Conservation (phyloP, 2,113 vertebrate species). For the Heliornis fulica region DNA sequence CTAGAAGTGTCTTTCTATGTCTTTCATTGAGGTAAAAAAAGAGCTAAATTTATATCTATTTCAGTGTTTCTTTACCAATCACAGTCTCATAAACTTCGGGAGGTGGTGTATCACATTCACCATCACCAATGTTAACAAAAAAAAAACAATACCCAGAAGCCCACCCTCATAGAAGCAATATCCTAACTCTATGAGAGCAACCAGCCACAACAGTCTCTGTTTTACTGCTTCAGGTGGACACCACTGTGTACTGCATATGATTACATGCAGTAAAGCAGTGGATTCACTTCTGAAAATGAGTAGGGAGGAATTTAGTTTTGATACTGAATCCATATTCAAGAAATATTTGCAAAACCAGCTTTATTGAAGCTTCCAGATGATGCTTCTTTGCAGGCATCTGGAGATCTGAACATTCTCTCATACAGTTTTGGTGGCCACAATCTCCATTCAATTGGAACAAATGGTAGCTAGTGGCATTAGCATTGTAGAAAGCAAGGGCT, state of each 20-base stretch:
- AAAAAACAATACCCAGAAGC: not conserved
- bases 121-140: not conserved
- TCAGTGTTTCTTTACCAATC: not conserved
- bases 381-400: not conserved
- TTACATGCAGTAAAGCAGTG: not conserved
- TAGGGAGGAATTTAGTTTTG: not conserved
- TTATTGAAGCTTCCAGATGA: not conserved
- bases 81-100: not conserved
- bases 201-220: not conserved
- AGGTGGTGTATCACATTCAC: not conserved
- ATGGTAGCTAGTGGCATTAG: not conserved
- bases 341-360: not conserved
- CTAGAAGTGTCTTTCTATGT: not conserved
- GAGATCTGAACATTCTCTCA: not conserved
- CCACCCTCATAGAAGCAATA: not conserved
- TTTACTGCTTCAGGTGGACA: not conserved
- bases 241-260: not conserved
- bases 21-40: not conserved
- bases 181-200: not conserved
- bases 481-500: not conserved
- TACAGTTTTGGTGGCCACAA: not conserved
- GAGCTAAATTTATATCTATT: not conserved
- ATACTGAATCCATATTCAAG: not conserved
- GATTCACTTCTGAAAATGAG: not conserved
- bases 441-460: not conserved